A percentile compares a stretch with the other conserved stretches of the same genome.
These are phyloP conservation scores for Mustela nigripes DNA, from an alignment of 2,113 vertebrate genomes.

Conservation along the genomic window DNA sequence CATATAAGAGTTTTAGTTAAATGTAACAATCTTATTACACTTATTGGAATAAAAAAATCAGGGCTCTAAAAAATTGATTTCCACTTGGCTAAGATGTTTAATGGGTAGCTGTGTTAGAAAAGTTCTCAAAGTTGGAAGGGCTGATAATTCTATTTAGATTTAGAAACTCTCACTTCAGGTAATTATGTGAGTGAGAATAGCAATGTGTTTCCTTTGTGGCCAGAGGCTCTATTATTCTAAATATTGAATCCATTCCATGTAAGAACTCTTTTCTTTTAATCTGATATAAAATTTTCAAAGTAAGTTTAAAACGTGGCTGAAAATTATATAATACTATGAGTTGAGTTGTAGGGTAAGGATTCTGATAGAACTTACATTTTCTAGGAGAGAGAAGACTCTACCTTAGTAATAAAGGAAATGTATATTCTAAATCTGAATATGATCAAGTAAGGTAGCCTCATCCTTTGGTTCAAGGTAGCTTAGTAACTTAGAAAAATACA, in stretches of 20 bases:
- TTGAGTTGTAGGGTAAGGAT: neutral
- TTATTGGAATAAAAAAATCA: neutral
- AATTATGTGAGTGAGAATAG: neutral
- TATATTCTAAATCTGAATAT: conserved; percentile 21
- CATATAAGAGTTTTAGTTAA: neutral
- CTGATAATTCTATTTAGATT: neutral
- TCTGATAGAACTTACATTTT: conserved; percentile 48
- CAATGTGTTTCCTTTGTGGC: neutral
- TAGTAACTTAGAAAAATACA: conserved; percentile 34
- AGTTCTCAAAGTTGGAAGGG: neutral
- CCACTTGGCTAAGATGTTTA: neutral
- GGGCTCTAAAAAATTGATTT: neutral
- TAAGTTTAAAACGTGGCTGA: neutral
- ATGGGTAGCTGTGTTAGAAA: neutral
- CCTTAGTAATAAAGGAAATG: neutral
- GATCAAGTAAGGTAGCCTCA: neutral
- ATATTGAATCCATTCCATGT: neutral
- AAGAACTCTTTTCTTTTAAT: neutral
- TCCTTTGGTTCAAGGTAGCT: neutral
- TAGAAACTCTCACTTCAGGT: neutral
- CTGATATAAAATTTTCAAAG: neutral
- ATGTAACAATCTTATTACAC: neutral
- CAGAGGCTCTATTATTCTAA: neutral
- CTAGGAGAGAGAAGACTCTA: neutral
- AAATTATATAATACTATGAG: neutral